A percentile compares a stretch with the other conserved stretches of the same genome.
Evolutionary conservation across 2,113 vertebrate species (phyloP).

Genomic region (Heliornis fulica): DNA sequence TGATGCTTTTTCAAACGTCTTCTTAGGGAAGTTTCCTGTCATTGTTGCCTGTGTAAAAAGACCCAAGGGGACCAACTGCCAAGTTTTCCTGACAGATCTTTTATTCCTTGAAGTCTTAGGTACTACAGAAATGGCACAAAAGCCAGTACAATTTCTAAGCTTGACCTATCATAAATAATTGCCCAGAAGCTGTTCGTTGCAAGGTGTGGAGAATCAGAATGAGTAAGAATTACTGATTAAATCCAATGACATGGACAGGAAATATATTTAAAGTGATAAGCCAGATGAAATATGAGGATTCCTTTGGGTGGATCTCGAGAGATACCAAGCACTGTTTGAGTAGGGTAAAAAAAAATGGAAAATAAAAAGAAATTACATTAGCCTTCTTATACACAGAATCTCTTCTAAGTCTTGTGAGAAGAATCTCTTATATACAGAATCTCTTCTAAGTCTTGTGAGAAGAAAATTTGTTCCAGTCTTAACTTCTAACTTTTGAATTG

Average conservation of each 20-base stretch:
- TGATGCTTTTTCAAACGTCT: neutral
- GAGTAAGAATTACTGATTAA: neutral
- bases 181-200: neutral
- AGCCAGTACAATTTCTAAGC: neutral
- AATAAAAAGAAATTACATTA: neutral
- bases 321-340: neutral
- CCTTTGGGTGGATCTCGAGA: neutral
- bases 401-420: too few relatives aligned
- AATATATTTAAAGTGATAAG: neutral
- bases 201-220: neutral
- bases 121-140: neutral
- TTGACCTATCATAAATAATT: neutral
- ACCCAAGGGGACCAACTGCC: neutral
- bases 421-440: too few relatives aligned
- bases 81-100: neutral
- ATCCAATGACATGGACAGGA: neutral
- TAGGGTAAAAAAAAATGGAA: neutral
- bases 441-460: too few relatives aligned
- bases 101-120: neutral
- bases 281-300: neutral
- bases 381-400: too few relatives aligned
- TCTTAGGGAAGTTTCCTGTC: neutral
- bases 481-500: neutral
- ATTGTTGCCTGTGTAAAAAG: neutral
- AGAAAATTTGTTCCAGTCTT: neutral